phyloP scores from a whole-genome alignment of 1,140 invertebrate genomes.

The Amyelois transitella region DNA sequence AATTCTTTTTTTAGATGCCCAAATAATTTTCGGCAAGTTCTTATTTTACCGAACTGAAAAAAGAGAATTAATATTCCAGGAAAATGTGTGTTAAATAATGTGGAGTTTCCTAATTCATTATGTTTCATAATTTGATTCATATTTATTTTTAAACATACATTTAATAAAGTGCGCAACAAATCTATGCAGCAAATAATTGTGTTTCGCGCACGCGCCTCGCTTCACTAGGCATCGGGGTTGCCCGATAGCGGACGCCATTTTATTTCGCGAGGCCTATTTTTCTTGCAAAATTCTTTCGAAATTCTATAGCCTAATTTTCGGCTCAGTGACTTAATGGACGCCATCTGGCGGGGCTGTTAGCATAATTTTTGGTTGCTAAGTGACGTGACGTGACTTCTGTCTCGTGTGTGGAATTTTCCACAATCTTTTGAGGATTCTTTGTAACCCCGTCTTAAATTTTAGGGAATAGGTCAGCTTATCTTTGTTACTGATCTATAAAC shows the following conservation, averaged over 20 bases:
- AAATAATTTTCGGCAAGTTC: no score
- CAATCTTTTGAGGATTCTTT: background rate
- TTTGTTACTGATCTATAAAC: no score
- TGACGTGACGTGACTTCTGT: background rate
- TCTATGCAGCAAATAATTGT: conserved; percentile 30
- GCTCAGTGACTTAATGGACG: background rate
- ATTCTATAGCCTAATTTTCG: background rate
- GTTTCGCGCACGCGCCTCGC: conserved; percentile 33
- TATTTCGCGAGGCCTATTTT: conserved; percentile 11
- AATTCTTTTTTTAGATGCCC: no score
- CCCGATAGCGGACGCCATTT: conserved; percentile 11
- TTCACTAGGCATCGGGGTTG: conserved; percentile 46
- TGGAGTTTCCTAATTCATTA: no score
- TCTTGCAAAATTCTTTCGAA: conserved; percentile 5
- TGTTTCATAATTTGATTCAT: no score
- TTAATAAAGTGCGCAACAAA: conserved; percentile 10
- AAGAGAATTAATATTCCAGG: no score
- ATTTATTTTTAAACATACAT: background rate
- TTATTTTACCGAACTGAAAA: no score
- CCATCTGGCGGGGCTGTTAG: background rate
- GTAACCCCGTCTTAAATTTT: background rate
- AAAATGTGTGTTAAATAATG: no score
- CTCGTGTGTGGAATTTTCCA: background rate
- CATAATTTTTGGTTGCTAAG: background rate
- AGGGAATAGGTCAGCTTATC: no score